Percentiles rank a stretch among this genome's conserved stretches.
These are phyloP conservation scores for Pleuronectes platessa DNA, from an alignment of 2,113 vertebrate species.

Conservation along the genomic window DNA sequence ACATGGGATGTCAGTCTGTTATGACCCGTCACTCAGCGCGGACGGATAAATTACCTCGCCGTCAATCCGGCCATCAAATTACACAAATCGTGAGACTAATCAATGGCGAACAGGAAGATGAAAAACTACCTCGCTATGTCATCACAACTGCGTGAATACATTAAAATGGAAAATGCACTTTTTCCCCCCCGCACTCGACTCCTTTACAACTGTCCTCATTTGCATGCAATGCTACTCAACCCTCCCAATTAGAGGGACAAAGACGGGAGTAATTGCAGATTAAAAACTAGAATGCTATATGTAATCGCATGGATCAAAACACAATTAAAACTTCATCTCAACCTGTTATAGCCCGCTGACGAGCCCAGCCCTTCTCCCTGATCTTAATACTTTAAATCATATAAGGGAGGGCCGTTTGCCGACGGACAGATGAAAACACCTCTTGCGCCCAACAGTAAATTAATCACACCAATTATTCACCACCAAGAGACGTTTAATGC, in stretches of 20 bases:
- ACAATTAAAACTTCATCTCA: conserved; percentile 82
- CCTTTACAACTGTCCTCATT: conserved; percentile 64
- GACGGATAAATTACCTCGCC: conserved; percentile 87
- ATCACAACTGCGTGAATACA: conserved; percentile 59
- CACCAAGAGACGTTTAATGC: conserved; percentile 81
- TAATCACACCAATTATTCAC: conserved; percentile 84
- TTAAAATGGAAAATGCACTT: conserved; percentile 55
- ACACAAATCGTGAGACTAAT: conserved; percentile 85
- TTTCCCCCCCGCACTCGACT: conserved; percentile 25
- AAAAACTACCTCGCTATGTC: conserved; percentile 57
- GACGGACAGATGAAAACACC: conserved; percentile 79
- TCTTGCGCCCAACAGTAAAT: conserved; percentile 82
- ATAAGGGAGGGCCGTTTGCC: conserved; percentile 72
- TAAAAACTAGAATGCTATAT: conserved; percentile 76
- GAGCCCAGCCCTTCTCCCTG: conserved; percentile 48
- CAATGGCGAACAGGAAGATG: conserved; percentile 75
- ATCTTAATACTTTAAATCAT: conserved; percentile 81
- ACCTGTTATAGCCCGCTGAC: conserved; percentile 71
- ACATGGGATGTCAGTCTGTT: conserved; percentile 87
- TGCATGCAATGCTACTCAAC: conserved; percentile 67
- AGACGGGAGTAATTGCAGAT: conserved; percentile 80
- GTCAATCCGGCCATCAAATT: conserved; percentile 86
- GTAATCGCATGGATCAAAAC: conserved; percentile 82
- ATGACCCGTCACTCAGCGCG: conserved; percentile 87
- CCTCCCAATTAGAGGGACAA: conserved; percentile 76